A percentile compares a stretch with the other conserved stretches of the same genome.
These are phyloP conservation scores for Tipula lateralis DNA, from an alignment of 2,888 invertebrate species.

Conservation along the genomic window DNA sequence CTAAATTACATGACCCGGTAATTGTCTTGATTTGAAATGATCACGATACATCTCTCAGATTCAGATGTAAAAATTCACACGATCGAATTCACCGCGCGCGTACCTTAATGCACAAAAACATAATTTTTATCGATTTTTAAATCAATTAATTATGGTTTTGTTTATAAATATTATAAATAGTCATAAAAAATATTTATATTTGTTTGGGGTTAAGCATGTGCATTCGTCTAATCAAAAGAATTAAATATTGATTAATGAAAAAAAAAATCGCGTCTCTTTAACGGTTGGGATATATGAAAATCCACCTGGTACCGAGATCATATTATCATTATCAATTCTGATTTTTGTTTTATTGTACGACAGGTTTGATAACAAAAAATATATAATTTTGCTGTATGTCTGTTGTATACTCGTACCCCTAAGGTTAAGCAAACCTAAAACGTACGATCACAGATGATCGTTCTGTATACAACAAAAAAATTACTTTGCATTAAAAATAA, in stretches of 20 bases:
- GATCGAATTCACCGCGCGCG: not conserved
- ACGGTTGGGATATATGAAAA: not conserved
- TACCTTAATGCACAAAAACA: not conserved
- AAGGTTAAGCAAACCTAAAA: not conserved
- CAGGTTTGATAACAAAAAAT: not conserved
- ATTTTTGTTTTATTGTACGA: not conserved
- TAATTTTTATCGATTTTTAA: not conserved
- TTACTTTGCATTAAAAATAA: not conserved
- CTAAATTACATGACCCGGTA: not conserved
- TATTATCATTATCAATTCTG: not conserved
- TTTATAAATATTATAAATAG: not conserved
- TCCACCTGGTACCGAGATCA: not conserved
- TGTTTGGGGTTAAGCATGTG: not conserved
- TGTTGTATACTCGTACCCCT: not conserved
- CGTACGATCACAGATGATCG: not conserved
- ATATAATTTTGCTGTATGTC: too few species aligned
- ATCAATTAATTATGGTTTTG: conserved; percentile 19
- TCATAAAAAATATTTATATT: not conserved
- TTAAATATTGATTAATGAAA: not conserved
- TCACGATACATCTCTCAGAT: not conserved
- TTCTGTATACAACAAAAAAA: not conserved
- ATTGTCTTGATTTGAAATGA: not conserved
- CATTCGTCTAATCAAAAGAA: not conserved
- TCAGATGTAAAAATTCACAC: conserved; percentile 19
- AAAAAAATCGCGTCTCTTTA: not conserved